Base-by-base conservation (phyloP, 64 coral and sea anemone genomes). In the Porites australiensis region DNA sequence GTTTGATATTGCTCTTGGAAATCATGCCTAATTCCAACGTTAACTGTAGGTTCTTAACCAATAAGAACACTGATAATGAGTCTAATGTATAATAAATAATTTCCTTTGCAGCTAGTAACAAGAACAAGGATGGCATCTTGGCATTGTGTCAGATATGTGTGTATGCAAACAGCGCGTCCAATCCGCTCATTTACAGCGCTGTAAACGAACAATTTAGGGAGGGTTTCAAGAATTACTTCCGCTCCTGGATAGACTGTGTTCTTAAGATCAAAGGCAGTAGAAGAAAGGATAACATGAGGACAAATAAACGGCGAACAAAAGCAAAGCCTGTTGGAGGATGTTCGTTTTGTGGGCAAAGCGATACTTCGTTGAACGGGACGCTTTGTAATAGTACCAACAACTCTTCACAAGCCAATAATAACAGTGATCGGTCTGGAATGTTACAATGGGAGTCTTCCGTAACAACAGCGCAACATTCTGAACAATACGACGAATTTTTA, bases 131-230 rank as follows among this genome's bases (percentile, higher is more conserved):
- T 2, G 45, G 79, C 12, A 98, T 98, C 77, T 70, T 82, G 7
- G 60, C 92, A 50, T 70, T 98, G 1, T 92, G 92, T 59, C 95
- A 98, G 83, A 98, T 98, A 64, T 83, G 93, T 70, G 95, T 98
- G 23, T 98, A 98, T 58, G 73, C 90, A 23, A 98, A 98, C 77
- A 98, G 95, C 52, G 95, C 92, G 5, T 87, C 92, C 44, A 98
- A 98, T 65, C 95, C 95, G 3, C 88, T 98, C 11, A 94, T 94
- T 71, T 98, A 98, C 82, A 98, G 81, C 7, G 95, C 95, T 8
- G 93, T 93, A 21, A 98, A 98, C 76, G 93, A 93, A 54, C 95
- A 98, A 37, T 98, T 98, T 61, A 79, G 95, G 18, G 88, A 98
- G 59, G 95, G 95, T 12, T 98, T 98, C 60, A 87, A 88, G 15